Evolutionary conservation across 2,888 invertebrate species (phyloP), one percentile per base, ranked within the genome.

Genomic region (Uropetala carovei): DNA sequence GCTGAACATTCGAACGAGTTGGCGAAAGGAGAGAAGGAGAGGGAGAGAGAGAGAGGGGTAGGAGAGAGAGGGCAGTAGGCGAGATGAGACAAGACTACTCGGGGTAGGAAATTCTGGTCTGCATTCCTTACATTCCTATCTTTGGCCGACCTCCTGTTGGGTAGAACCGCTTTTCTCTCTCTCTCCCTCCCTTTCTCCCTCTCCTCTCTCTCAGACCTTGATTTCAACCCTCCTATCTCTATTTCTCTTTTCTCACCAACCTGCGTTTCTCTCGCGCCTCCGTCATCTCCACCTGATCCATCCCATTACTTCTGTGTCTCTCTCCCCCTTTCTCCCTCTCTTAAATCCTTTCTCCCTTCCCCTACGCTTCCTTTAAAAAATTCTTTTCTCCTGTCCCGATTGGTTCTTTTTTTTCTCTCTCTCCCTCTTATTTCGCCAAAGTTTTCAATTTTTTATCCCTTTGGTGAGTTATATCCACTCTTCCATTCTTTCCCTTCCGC

Each of bases 11-110:
- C 27, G 89, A 58, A 43, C 18, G 64, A 60, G 89, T 60, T 59
- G 18, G 30, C 64, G 75, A 27, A 27, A 22, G 89, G 30, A 13
- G 43, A 27, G 84, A 4, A 18, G 83, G 83, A 56, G 57, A 13
- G 83, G 8, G 57, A 0, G n/a, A 0, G 0, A 30, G 82, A 2
- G 14, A 0, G 81, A n/a, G 30, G 43, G 64, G 7, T 16, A 64
- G 13, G 18, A 16, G 57, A 18, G 57, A 18, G 56, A n/a, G 83
- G 57, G 18, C n/a, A 18, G 30, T 43, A 64, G 89, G 27, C 89
- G 16, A 89, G 89, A 89, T 89, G 89, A 89, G 89, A 89, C 89
- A 68, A 89, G 89, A 43, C 89, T 58, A 56, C 89, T 89, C 89
- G 60, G 30, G 89, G 57, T 89, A 43, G 64, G 89, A 68, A 89